Evolutionary conservation across 2,113 vertebrate genomes (phyloP).

Genomic region (Ceyx melanurus): DNA sequence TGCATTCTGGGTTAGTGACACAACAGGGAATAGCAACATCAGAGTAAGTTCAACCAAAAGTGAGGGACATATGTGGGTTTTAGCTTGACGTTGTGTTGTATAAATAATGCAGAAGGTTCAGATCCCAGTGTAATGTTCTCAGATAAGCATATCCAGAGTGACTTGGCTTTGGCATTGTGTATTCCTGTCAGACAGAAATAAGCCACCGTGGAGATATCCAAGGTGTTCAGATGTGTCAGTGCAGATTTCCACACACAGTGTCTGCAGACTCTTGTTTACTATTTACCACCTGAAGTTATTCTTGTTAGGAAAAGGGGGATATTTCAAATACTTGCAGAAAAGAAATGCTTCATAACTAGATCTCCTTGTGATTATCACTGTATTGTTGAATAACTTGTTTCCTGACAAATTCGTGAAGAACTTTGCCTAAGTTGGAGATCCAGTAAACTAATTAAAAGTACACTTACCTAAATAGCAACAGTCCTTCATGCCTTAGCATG

Average conservation of each 20-base stretch:
- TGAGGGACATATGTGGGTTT: not conserved
- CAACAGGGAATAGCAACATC: not conserved
- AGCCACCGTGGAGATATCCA: not conserved
- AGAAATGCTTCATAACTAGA: not conserved
- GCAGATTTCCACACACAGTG: not conserved
- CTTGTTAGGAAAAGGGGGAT: not conserved
- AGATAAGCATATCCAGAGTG: not conserved
- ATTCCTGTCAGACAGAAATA: fast-evolving
- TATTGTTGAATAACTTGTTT: not conserved
- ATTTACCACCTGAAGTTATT: not conserved
- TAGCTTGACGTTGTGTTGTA: not conserved
- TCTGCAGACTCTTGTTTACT: not conserved
- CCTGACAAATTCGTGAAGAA: not conserved
- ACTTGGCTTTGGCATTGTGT: not conserved
- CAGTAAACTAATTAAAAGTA: not conserved
- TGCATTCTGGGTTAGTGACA: not conserved
- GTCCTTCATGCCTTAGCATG: not conserved
- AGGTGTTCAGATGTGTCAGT: not conserved
- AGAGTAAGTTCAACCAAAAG: not conserved
- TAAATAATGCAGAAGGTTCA: not conserved
- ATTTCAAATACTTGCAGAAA: not conserved
- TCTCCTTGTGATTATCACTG: not conserved
- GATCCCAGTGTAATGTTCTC: not conserved
- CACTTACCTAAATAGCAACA: not conserved
- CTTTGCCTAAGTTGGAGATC: not conserved